phyloP scores from a whole-genome alignment of 2,113 vertebrate species.

The Silurus glanis region DNA sequence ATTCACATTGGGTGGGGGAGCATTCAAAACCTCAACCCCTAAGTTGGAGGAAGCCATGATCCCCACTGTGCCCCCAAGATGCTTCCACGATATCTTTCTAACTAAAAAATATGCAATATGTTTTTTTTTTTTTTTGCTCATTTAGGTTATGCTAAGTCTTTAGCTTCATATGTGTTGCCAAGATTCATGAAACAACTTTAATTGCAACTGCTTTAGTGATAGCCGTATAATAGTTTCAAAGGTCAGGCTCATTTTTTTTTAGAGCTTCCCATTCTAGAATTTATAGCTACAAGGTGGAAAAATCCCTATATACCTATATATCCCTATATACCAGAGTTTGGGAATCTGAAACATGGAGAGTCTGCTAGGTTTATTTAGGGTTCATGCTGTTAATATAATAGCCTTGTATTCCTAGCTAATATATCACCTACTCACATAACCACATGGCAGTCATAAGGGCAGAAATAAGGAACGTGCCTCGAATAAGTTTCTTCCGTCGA shows the following conservation, averaged over 20 bases:
- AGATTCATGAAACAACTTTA: constrained; percentile 16
- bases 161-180: neutral
- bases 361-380: neutral
- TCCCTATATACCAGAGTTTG: neutral
- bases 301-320: neutral
- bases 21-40: no score
- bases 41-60: no score
- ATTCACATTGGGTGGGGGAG: no score
- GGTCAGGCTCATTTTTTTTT: constrained; percentile 18
- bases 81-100: neutral
- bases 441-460: neutral
- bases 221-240: constrained; percentile 13
- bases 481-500: neutral
- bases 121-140: neutral
- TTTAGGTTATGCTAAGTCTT: neutral
- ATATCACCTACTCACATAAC: neutral
- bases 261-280: neutral
- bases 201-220: neutral
- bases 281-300: neutral
- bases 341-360: neutral
- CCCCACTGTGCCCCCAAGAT: no score
- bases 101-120: no score
- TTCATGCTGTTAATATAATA: neutral
- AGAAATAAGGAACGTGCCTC: neutral
- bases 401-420: neutral